Base-by-base conservation (phyloP, 2,888 invertebrate genomes). In the Carabus problematicus region DNA sequence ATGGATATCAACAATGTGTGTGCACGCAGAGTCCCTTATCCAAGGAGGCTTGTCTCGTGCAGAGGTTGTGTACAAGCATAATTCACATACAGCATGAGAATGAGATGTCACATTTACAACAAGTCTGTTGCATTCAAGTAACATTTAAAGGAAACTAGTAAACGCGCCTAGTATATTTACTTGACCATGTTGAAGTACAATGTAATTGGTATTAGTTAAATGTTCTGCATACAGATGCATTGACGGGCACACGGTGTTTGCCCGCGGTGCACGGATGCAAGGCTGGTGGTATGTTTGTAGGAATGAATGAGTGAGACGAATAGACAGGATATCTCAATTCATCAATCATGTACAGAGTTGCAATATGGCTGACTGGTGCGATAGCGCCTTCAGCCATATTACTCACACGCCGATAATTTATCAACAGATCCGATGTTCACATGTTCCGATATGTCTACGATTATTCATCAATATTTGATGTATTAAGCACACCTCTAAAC, bases 311-410 rank as follows among this genome's bases (percentile, higher is more conserved):
- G 16, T 18, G 52, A 52, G 52, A 52, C 52, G 19, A 52, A 52
- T 52, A 64, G 54, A 19, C 40, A 42, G 60, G 67, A 67, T 67
- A 67, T 67, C 67, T 60, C 67, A 60, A 67, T 67, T 60, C 67
- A 67, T 67, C 67, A 67, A 67, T 67, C 67, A 67, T 39, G 39
- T 59, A 39, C 29, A 14, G n/a, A n/a, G n/a, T 7, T 29, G 56
- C 56, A 59, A 59, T 16, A 16, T 59, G 60, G 52, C 52, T 29
- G 29, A 29, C 29, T 29, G 29, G 29, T 29, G 52, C 16, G 58
- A 67, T 58, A 67, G 55, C 41, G 59, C 59, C 47, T 45, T 64
- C 18, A 19, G 52, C 52, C 60, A 52, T 59, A 67, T 67, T 67
- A 67, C 60, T 60, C 54, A 52, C 59, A 45, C 54, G 4, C 42